phyloP scores from a whole-genome alignment of 2,888 invertebrate genomes.

The Cryptus armator region DNA sequence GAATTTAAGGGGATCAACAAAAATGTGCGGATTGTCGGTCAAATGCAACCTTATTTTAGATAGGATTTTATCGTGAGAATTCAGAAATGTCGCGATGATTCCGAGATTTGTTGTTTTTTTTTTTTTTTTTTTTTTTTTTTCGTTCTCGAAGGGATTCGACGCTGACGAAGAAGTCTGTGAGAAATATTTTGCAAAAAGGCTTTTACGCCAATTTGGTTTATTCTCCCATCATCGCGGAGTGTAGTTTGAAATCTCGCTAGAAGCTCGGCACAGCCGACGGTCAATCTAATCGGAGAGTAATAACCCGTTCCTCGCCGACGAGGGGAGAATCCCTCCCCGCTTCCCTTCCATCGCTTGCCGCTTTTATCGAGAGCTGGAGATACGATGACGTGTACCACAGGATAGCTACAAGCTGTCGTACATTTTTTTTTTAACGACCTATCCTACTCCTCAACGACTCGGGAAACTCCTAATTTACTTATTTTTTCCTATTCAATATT shows the following conservation, averaged over 20 bases:
- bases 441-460: constrained; percentile 3
- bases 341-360: constrained; percentile 4
- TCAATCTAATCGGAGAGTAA: constrained; percentile 68
- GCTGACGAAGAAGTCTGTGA: constrained; percentile 12
- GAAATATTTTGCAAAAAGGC: constrained; percentile 13
- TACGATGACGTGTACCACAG: constrained; percentile 40
- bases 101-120: no score
- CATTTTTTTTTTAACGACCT: constrained; percentile 17
- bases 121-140: not conserved
- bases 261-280: constrained; percentile 54
- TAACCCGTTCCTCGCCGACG: constrained; percentile 65
- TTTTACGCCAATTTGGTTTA: constrained; percentile 48
- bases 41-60: not conserved
- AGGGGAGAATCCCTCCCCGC: constrained; percentile 37
- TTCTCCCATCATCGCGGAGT: constrained; percentile 35
- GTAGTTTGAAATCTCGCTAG: constrained; percentile 58
- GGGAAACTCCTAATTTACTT: not conserved
- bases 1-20: no score
- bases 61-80: not conserved
- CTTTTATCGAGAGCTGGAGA: constrained; percentile 53
- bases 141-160: not conserved
- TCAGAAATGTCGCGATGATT: no score
- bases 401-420: constrained; percentile 22
- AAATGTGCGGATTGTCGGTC: no score
- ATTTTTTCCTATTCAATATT: not conserved